These are phyloP conservation scores for Polydrusus cervinus DNA, from an alignment of 2,888 invertebrate genomes.

Conservation along the genomic window DNA sequence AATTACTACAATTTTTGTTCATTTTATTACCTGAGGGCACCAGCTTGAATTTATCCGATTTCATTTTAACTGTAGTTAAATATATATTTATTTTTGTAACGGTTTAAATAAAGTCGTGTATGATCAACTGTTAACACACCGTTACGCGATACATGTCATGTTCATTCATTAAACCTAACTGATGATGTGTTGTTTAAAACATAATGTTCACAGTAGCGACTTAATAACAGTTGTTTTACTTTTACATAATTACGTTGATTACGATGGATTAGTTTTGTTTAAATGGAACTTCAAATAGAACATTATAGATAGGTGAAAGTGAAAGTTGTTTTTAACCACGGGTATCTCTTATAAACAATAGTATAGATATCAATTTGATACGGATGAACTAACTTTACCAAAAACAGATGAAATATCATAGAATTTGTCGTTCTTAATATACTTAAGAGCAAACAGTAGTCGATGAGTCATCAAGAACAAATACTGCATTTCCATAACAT, in stretches of 20 bases:
- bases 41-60: not conserved
- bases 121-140: conserved; percentile 25
- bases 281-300: conserved; percentile 1
- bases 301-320: not conserved
- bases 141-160: conserved; percentile 22
- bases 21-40: not conserved
- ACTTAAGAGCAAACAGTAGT: no score
- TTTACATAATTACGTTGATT: conserved; percentile 10
- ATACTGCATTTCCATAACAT: no score
- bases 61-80: not conserved
- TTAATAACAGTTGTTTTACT: conserved; percentile 23
- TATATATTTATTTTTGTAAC: not conserved
- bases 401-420: no score
- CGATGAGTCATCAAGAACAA: no score
- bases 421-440: no score
- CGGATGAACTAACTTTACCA: not conserved
- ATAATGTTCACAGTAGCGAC: conserved; percentile 14
- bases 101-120: conserved; percentile 6
- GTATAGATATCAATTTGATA: not conserved
- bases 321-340: not conserved
- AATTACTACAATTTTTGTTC: no score
- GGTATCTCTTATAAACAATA: not conserved
- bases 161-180: conserved; percentile 24
- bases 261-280: conserved; percentile 12
- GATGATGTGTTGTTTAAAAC: conserved; percentile 24